Conservation (phyloP, 2,113 vertebrate species). For the Gallinago paraguaiae region DNA sequence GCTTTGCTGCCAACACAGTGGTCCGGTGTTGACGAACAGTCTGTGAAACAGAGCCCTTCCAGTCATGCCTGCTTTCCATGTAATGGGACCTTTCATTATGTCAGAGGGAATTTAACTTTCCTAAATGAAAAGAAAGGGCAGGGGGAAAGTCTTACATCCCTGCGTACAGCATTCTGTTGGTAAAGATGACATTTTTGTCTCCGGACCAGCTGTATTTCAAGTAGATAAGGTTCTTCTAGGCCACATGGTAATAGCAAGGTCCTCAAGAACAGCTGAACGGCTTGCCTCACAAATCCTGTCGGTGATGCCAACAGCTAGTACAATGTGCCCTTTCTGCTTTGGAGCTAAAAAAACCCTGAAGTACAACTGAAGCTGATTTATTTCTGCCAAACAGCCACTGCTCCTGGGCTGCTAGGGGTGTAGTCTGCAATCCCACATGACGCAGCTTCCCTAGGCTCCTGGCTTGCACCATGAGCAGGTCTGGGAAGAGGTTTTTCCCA, state of each 20-base stretch:
- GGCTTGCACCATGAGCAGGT: neutral
- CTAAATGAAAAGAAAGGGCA: neutral
- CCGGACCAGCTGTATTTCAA: neutral
- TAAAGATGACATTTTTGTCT: neutral
- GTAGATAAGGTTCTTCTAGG: neutral
- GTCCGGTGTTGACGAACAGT: neutral
- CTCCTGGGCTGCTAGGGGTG: neutral
- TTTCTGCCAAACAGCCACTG: neutral
- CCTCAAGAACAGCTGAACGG: neutral
- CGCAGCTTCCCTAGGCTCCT: neutral
- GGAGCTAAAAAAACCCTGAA: neutral
- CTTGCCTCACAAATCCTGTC: neutral
- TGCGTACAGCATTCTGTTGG: neutral
- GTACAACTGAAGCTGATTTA: neutral
- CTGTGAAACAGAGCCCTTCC: neutral
- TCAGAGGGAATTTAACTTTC: neutral
- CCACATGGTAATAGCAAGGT: neutral
- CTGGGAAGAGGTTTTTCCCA: neutral
- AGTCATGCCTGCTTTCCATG: neutral
- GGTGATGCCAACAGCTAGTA: neutral
- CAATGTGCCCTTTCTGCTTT: constrained; percentile 21
- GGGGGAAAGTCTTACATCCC: rapidly evolving
- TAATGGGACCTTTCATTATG: neutral
- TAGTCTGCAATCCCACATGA: neutral
- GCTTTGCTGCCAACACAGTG: neutral